Evolutionary conservation across 2,113 vertebrate species (phyloP).

Genomic region (Okapia johnstoni): DNA sequence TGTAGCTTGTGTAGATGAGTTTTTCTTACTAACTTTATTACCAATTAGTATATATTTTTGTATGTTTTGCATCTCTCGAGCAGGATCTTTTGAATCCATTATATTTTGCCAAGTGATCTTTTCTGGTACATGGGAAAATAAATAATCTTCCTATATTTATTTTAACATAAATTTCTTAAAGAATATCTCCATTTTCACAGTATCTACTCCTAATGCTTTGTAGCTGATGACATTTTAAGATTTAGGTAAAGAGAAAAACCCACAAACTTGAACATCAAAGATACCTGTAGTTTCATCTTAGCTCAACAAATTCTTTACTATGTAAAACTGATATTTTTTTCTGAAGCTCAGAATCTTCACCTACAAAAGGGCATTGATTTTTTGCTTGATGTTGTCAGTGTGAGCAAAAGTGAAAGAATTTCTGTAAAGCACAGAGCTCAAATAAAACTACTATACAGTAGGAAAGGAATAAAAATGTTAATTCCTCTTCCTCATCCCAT

Average conservation of each 20-base stretch:
- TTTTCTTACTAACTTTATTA: neutral
- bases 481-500: neutral
- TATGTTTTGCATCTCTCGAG: neutral
- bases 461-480: neutral
- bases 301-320: neutral
- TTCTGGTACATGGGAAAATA: neutral
- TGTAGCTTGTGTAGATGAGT: neutral
- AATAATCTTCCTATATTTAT: neutral
- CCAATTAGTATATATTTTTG: neutral
- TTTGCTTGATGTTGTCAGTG: neutral
- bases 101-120: neutral
- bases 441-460: neutral
- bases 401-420: neutral
- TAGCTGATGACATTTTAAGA: neutral
- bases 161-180: slow-evolving; percentile 28
- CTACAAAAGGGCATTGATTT: neutral
- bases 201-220: neutral
- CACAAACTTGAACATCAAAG: neutral
- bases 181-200: neutral
- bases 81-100: neutral
- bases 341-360: neutral
- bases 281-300: neutral
- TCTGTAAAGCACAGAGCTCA: neutral
- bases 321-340: neutral
- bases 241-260: neutral